Evolutionary conservation across 23 tunicate species (phyloP).

Genomic region (Trididemnum miniatum): DNA sequence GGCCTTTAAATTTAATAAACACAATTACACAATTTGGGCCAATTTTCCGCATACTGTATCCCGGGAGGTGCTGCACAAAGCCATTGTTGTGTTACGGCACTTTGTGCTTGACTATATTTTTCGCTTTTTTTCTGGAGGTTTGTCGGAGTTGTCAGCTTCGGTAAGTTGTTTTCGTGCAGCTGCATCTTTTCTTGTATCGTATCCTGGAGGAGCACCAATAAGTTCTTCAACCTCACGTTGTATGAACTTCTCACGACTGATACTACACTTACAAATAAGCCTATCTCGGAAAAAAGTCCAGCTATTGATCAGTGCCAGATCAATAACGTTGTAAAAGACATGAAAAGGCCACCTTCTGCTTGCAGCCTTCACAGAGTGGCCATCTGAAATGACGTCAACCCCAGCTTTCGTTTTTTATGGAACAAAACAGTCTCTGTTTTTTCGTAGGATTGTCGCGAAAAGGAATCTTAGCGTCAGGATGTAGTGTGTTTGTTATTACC

Average conservation of each 20-base stretch:
- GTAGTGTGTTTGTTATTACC: conserved; percentile 11
- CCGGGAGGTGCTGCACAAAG: conserved; percentile 17
- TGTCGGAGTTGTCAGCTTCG: background rate
- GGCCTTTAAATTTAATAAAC: background rate
- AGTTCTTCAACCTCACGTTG: conserved; percentile 21
- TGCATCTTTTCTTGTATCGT: conserved; percentile 10
- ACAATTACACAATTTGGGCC: background rate
- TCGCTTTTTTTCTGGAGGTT: conserved; percentile 19
- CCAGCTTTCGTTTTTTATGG: conserved; percentile 15
- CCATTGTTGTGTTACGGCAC: conserved; percentile 20
- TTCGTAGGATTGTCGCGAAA: conserved; percentile 13
- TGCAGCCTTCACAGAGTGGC: conserved; percentile 8
- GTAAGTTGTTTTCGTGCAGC: background rate
- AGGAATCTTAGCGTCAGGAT: conserved; percentile 14
- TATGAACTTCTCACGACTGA: conserved; percentile 17
- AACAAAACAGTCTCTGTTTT: conserved; percentile 9
- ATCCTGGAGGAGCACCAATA: background rate
- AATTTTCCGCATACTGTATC: background rate
- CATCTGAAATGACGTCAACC: conserved; percentile 5
- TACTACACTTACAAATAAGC: background rate
- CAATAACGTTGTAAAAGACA: too few relatives aligned
- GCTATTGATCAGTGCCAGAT: too few relatives aligned
- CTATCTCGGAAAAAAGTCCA: background rate
- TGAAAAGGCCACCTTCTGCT: conserved; percentile 19
- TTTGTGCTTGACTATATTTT: background rate